Conservation (phyloP, 2,113 vertebrate species). For the Paedocypris sp. region DNA sequence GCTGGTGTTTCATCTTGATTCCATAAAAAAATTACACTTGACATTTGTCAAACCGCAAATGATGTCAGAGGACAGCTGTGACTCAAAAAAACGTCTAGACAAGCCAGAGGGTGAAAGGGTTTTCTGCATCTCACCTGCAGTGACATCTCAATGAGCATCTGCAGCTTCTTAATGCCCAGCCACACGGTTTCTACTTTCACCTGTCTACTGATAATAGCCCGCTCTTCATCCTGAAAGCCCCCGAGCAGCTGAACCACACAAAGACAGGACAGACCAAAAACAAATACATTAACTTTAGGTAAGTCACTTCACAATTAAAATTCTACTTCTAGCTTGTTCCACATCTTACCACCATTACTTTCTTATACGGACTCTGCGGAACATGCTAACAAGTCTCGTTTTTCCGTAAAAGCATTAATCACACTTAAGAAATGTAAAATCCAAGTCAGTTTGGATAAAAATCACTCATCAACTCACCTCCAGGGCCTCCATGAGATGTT, state of each 20-base stretch:
- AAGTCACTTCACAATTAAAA: no score
- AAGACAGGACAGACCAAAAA: background rate
- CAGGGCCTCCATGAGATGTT: constrained; percentile 81
- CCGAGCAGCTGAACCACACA: constrained; percentile 70
- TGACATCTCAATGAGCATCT: constrained; percentile 97
- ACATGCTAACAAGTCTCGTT: no score
- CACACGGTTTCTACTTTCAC: constrained; percentile 71
- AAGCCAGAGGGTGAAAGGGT: background rate
- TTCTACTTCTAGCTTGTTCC: no score
- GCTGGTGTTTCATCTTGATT: constrained; percentile 12
- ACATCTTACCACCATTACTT: no score
- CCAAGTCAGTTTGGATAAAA: no score
- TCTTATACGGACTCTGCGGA: no score
- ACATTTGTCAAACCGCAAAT: constrained; percentile 13
- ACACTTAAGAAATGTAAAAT: no score
- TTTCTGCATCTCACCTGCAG: constrained; percentile 67
- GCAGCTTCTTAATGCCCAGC: constrained; percentile 93
- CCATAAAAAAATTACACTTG: constrained; percentile 9
- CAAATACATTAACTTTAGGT: no score
- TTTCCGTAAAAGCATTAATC: no score
- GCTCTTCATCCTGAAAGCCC: constrained; percentile 83
- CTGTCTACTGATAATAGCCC: constrained; percentile 69
- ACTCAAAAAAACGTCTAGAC: constrained; percentile 34
- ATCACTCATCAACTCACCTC: no score
- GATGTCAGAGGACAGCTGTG: constrained; percentile 13